Conservation (phyloP, 2,888 invertebrate genomes). For the Eristalis pertinax region DNA sequence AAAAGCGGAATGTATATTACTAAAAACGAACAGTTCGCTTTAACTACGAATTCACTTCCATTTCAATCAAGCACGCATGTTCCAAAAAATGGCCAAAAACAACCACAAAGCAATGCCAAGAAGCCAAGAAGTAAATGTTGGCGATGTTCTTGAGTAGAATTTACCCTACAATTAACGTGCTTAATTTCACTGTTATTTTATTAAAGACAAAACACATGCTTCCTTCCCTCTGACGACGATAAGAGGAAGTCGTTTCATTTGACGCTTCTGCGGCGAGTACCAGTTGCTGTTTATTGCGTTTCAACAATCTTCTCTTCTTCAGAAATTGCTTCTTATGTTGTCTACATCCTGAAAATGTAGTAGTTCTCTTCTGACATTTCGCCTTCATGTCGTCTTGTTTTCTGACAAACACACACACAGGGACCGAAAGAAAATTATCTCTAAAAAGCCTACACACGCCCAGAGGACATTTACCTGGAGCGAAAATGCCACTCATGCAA, state of each 20-base stretch:
- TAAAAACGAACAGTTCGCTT: neutral
- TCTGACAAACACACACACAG: neutral
- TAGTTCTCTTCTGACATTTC: slow-evolving; percentile 37
- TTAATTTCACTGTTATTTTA: slow-evolving; percentile 37
- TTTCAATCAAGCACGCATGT: neutral
- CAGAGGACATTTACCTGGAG: slow-evolving; percentile 35
- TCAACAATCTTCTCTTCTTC: slow-evolving; percentile 27
- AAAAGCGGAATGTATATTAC: neutral
- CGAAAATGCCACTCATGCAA: slow-evolving; percentile 18
- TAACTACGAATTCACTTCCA: neutral
- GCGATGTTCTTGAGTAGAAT: neutral
- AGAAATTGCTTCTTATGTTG: slow-evolving; percentile 51
- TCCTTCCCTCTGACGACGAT: slow-evolving; percentile 14
- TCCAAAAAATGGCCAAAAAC: neutral
- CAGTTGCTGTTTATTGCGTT: slow-evolving; percentile 64
- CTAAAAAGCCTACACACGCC: slow-evolving; percentile 24
- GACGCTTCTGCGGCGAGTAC: slow-evolving; percentile 17
- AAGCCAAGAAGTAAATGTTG: neutral
- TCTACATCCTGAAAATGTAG: slow-evolving; percentile 24
- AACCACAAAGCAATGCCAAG: neutral
- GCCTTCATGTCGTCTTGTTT: slow-evolving; percentile 3
- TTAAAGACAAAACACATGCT: slow-evolving; percentile 39
- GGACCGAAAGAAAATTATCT: neutral
- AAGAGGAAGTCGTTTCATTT: slow-evolving; percentile 35
- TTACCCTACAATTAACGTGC: slow-evolving; percentile 3